phyloP scores from a whole-genome alignment of 2,797 vertebrate species.

The Melanotaenia pygmaea region DNA sequence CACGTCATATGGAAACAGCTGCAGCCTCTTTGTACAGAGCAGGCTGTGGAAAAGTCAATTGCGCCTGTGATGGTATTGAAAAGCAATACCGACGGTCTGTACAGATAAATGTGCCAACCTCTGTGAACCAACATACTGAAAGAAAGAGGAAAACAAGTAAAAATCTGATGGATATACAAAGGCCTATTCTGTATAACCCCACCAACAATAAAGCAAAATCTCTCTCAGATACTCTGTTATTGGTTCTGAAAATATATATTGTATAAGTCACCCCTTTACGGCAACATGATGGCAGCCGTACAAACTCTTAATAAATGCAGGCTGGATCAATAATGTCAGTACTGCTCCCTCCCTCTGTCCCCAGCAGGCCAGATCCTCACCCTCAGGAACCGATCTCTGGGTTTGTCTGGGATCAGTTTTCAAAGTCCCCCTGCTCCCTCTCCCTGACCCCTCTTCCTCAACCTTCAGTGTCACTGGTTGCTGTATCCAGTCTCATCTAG shows the following conservation, averaged over 20 bases:
- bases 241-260: constrained; percentile 80
- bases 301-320: constrained; percentile 33
- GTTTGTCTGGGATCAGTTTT: constrained; percentile 51
- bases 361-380: constrained; percentile 31
- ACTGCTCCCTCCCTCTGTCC: constrained; percentile 37
- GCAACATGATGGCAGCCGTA: constrained; percentile 38
- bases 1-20: constrained; percentile 25
- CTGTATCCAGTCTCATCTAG: constrained; percentile 43
- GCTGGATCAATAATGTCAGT: constrained; percentile 38
- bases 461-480: constrained; percentile 27
- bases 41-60: constrained; percentile 64
- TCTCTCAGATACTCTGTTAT: constrained; percentile 72
- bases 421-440: neutral
- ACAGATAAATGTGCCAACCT: constrained; percentile 61
- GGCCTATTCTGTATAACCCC: constrained; percentile 75
- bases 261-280: constrained; percentile 63
- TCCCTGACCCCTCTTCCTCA: constrained; percentile 18
- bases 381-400: constrained; percentile 39
- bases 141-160: constrained; percentile 54
- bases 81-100: constrained; percentile 58
- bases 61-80: constrained; percentile 57
- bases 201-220: constrained; percentile 70
- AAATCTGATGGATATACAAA: constrained; percentile 79
- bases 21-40: constrained; percentile 28
- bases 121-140: constrained; percentile 45